Percentiles rank a stretch among this genome's conserved stretches.
Conservation (phyloP, 37 sponge, comb jelly and placozoan genomes). For the Dysidea cf. avara region DNA sequence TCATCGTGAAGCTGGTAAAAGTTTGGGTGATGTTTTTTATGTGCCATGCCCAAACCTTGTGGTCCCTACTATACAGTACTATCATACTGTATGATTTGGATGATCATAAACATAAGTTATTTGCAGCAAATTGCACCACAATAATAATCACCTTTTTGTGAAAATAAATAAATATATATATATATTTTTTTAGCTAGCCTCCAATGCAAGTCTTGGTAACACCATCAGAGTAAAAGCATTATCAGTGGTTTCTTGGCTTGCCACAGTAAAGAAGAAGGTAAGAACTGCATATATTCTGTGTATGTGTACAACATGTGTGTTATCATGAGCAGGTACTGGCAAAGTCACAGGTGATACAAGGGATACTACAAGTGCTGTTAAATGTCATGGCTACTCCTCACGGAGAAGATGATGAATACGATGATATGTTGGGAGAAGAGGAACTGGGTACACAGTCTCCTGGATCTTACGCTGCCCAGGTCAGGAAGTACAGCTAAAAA, state of each 20-base stretch:
- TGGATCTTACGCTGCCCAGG: conserved; percentile 57
- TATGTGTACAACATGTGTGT: too few relatives aligned
- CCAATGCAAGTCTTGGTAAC: conserved; percentile 53
- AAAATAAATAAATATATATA: too few relatives aligned
- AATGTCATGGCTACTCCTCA: conserved; percentile 58
- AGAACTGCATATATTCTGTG: neutral
- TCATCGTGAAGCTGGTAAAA: too few relatives aligned
- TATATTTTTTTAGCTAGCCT: conserved; percentile 47
- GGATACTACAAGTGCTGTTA: conserved; percentile 49
- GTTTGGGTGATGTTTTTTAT: too few relatives aligned
- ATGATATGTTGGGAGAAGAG: conserved; percentile 21
- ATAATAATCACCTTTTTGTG: too few relatives aligned
- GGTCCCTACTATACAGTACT: too few relatives aligned
- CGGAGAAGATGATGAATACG: conserved; percentile 40
- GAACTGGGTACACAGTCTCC: conserved; percentile 51
- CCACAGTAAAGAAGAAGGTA: conserved; percentile 85
- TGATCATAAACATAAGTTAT: too few relatives aligned
- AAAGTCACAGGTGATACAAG: conserved; percentile 51
- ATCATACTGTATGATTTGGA: too few relatives aligned
- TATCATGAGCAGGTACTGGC: conserved; percentile 26
- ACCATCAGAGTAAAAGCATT: conserved; percentile 82
- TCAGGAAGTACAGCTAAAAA: conserved; percentile 8
- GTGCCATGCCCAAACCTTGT: too few relatives aligned
- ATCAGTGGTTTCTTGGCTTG: conserved; percentile 82
- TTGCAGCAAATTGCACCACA: too few relatives aligned